phyloP scores from a whole-genome alignment of 2,113 vertebrate genomes.

The Zosterops hypoxanthus region DNA sequence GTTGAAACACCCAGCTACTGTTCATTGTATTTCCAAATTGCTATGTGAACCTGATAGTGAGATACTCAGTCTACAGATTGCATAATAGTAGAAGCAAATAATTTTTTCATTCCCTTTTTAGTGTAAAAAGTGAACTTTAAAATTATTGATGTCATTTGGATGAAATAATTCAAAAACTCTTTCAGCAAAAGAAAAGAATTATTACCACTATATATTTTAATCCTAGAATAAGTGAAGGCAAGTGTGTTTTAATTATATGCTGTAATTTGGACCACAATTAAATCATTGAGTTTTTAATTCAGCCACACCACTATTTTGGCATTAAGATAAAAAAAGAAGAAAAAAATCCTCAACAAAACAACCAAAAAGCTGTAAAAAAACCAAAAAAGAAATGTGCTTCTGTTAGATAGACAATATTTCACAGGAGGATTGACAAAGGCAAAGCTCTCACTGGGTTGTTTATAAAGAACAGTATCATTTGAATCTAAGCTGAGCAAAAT shows the following conservation, averaged over 20 bases:
- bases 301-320: background rate
- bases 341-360: background rate
- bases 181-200: background rate
- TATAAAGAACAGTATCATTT: background rate
- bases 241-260: background rate
- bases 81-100: background rate
- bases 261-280: background rate
- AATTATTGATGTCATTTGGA: background rate
- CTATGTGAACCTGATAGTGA: background rate
- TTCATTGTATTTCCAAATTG: background rate
- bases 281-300: background rate
- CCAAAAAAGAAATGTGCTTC: background rate
- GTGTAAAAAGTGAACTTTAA: background rate
- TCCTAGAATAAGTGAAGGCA: background rate
- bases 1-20: background rate
- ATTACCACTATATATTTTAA: background rate
- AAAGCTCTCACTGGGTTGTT: background rate
- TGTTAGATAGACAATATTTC: background rate
- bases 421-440: background rate
- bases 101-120: background rate
- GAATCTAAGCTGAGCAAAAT: background rate
- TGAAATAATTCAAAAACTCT: background rate
- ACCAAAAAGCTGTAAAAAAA: background rate
- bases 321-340: background rate
- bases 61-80: background rate